These are phyloP conservation scores for Rhincodon typus DNA, from an alignment of 2,797 vertebrate genomes.

Conservation along the genomic window DNA sequence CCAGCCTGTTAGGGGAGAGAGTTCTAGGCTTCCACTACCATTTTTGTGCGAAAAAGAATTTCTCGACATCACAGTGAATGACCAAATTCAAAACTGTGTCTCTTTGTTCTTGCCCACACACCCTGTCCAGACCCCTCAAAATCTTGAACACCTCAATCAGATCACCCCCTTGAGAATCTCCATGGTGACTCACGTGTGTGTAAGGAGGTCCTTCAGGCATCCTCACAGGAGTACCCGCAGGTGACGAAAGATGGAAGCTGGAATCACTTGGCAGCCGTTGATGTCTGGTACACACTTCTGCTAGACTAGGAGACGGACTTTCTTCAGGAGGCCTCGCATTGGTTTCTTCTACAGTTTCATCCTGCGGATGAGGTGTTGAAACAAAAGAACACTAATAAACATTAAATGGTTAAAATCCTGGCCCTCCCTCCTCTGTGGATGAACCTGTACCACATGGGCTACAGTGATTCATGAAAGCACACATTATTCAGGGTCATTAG, in stretches of 20 bases:
- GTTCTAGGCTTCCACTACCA: background rate
- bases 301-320: slow-evolving; percentile 27
- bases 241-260: slow-evolving; percentile 26
- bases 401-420: background rate
- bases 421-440: background rate
- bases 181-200: slow-evolving; percentile 40
- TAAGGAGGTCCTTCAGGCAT: slow-evolving; percentile 36
- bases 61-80: background rate
- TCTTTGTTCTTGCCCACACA: background rate
- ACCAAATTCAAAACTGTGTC: background rate
- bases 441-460: background rate
- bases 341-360: background rate
- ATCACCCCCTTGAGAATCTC: background rate
- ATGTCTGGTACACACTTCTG: background rate
- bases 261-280: slow-evolving; percentile 9
- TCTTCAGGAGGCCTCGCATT: slow-evolving; percentile 21
- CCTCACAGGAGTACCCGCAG: background rate
- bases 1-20: background rate
- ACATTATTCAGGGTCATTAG: background rate
- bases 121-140: background rate
- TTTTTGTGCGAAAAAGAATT: background rate
- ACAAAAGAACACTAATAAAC: background rate
- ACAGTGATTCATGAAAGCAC: background rate
- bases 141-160: background rate
- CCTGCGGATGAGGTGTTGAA: background rate